Percentiles rank a stretch among this genome's conserved stretches.
These are phyloP conservation scores for Blennius ocellaris DNA, from an alignment of 2,113 vertebrate genomes.

Conservation along the genomic window DNA sequence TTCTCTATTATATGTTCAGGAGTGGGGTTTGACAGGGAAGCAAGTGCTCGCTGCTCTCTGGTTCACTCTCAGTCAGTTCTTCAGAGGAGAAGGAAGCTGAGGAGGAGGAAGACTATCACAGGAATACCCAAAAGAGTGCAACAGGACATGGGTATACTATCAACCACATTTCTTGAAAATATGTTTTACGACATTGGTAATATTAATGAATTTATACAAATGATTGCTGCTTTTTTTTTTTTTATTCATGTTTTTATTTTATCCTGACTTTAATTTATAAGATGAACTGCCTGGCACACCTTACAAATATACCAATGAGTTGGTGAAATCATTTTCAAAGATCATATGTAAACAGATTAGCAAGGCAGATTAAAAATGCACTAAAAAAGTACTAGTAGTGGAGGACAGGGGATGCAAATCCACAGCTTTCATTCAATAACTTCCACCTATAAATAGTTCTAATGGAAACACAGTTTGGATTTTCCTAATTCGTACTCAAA, in stretches of 20 bases:
- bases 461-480: too few species aligned
- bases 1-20: conserved; percentile 83
- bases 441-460: too few species aligned
- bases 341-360: not conserved
- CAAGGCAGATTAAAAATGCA: not conserved
- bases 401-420: too few species aligned
- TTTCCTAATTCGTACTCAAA: too few species aligned
- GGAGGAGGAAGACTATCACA: conserved; percentile 98
- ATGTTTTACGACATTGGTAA: not conserved
- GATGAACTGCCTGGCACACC: not conserved
- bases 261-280: not conserved
- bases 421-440: too few species aligned
- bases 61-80: conserved; percentile 99
- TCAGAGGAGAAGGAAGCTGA: conserved; percentile 95
- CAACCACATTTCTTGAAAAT: not conserved
- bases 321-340: not conserved
- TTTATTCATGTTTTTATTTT: too few species aligned
- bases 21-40: conserved; percentile 98
- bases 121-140: conserved; percentile 99
- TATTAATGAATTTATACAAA: not conserved
- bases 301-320: not conserved
- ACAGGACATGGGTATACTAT: conserved; percentile 94
- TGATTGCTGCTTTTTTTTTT: not conserved
- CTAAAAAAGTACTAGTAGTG: not conserved
- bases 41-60: conserved; percentile 97